Conservation (phyloP, 2,888 invertebrate genomes). For the Watsonalla binaria region DNA sequence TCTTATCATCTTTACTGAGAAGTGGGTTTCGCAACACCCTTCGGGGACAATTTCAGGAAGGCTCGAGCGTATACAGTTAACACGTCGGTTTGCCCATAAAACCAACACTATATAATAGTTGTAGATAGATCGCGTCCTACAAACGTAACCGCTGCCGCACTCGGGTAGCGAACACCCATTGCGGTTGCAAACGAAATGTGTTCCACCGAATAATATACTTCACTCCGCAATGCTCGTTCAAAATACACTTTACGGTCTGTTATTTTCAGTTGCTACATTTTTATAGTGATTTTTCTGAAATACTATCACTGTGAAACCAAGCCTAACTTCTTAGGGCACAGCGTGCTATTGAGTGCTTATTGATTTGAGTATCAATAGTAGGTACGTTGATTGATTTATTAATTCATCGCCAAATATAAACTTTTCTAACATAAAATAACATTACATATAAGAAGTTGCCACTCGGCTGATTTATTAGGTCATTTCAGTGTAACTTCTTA, state of each 20-base stretch:
- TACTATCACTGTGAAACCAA: neutral
- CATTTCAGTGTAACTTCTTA: neutral
- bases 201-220: slow-evolving; percentile 22
- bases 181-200: slow-evolving; percentile 22
- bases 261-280: slow-evolving; percentile 16
- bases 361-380: no score
- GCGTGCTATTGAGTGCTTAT: no score
- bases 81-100: slow-evolving; percentile 14
- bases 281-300: slow-evolving; percentile 1
- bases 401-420: no score
- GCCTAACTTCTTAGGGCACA: no score
- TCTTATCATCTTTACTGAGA: no score
- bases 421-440: no score
- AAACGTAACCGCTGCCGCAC: slow-evolving; percentile 17
- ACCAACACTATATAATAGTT: slow-evolving; percentile 6
- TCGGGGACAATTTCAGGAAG: slow-evolving; percentile 3
- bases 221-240: slow-evolving; percentile 12
- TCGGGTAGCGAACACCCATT: slow-evolving; percentile 23
- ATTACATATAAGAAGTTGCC: no score
- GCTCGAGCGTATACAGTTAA: neutral
- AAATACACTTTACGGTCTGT: slow-evolving; percentile 22
- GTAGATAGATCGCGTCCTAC: slow-evolving; percentile 17
- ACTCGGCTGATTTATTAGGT: no score
- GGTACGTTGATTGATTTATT: no score
- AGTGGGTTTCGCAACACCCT: neutral